Evolutionary conservation across 2,888 invertebrate genomes (phyloP).

Genomic region (Stratiomys singularior): DNA sequence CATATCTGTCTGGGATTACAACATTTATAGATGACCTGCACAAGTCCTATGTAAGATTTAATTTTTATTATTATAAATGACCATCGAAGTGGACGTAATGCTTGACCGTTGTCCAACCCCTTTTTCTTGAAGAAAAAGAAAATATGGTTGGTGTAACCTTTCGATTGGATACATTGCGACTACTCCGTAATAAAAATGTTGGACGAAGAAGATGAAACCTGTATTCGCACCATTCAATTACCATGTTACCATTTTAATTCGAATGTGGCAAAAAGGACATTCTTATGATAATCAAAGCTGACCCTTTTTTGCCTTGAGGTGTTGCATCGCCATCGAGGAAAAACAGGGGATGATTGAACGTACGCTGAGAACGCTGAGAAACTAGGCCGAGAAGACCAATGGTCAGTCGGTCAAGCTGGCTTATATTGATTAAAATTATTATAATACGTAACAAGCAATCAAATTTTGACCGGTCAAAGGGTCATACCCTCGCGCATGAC

Average conservation of each 20-base stretch:
- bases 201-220: constrained; percentile 40
- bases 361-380: neutral
- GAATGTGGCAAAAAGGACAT: constrained; percentile 45
- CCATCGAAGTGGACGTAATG: constrained; percentile 4
- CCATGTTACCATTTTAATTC: constrained; percentile 52
- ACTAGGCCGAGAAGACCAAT: constrained; percentile 2
- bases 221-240: constrained; percentile 38
- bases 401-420: neutral
- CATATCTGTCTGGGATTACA: constrained; percentile 37
- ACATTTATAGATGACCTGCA: neutral
- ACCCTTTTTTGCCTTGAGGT: constrained; percentile 16
- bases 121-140: constrained; percentile 11
- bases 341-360: neutral
- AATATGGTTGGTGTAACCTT: constrained; percentile 18
- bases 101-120: constrained; percentile 49
- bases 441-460: constrained; percentile 46
- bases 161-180: constrained; percentile 49
- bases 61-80: constrained; percentile 50
- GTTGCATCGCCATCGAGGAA: neutral
- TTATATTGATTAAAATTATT: constrained; percentile 43
- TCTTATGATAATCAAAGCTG: constrained; percentile 48
- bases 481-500: constrained; percentile 37
- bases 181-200: neutral
- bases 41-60: constrained; percentile 49
- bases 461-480: constrained; percentile 47